Evolutionary conservation across 2,888 invertebrate species (phyloP).

Genomic region (Sycophila texana): DNA sequence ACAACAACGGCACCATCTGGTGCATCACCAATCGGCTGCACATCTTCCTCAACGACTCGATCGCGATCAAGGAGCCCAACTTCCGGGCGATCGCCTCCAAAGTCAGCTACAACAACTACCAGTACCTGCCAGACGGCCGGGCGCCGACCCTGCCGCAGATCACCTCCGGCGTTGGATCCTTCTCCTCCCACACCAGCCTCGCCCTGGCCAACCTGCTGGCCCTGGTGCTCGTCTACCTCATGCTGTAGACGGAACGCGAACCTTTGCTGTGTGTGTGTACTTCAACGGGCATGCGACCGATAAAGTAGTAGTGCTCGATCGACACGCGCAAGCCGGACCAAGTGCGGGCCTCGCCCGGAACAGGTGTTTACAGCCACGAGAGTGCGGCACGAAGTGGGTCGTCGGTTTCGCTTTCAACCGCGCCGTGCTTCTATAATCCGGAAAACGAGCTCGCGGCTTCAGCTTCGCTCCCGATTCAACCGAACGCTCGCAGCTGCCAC

Average conservation of each 20-base stretch:
- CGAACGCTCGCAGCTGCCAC: too few relatives aligned
- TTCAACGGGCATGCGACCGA: too few relatives aligned
- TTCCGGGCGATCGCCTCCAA: slow-evolving; percentile 80
- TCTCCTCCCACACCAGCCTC: slow-evolving; percentile 69
- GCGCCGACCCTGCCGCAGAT: slow-evolving; percentile 66
- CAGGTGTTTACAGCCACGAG: too few relatives aligned
- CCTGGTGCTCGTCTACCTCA: slow-evolving; percentile 69
- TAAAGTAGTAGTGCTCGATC: too few relatives aligned
- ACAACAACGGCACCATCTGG: slow-evolving; percentile 81
- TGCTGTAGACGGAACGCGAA: slow-evolving; percentile 56
- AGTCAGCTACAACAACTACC: slow-evolving; percentile 81
- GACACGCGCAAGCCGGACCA: too few relatives aligned
- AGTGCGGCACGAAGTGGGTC: too few relatives aligned
- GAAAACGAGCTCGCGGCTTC: too few relatives aligned
- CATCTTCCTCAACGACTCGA: slow-evolving; percentile 80
- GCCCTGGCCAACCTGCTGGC: slow-evolving; percentile 67
- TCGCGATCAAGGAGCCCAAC: slow-evolving; percentile 80
- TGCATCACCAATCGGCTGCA: slow-evolving; percentile 83
- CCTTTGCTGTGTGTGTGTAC: neutral
- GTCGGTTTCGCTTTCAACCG: too few relatives aligned
- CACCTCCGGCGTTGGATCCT: slow-evolving; percentile 58
- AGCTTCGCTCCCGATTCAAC: too few relatives aligned
- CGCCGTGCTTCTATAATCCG: too few relatives aligned
- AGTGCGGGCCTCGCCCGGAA: too few relatives aligned
- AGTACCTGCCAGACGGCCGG: slow-evolving; percentile 74